These are phyloP conservation scores for Aradophagus sp. DNA, from an alignment of 1,140 invertebrate genomes.

Conservation along the genomic window DNA sequence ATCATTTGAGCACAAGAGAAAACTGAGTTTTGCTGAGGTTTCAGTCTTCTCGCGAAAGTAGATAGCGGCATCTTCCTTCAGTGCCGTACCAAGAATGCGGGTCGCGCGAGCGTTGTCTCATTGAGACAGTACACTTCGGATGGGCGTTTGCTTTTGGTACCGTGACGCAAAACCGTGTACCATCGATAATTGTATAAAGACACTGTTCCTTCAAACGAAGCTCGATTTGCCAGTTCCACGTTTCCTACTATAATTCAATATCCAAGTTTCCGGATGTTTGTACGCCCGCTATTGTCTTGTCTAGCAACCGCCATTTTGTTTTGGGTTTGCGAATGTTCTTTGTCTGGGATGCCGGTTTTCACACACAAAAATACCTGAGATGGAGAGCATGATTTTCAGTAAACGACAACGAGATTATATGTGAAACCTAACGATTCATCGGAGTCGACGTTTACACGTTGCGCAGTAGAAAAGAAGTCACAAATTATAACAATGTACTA, in stretches of 20 bases:
- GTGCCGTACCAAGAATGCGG: slow-evolving; percentile 37
- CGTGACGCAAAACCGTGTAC: slow-evolving; percentile 11
- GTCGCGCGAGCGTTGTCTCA: slow-evolving; percentile 18
- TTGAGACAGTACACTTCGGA: slow-evolving; percentile 13
- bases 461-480: too few relatives aligned
- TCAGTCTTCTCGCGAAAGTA: slow-evolving; percentile 44
- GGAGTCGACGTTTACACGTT: too few relatives aligned
- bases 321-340: slow-evolving; percentile 3
- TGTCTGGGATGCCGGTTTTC: too few relatives aligned
- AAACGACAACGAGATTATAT: too few relatives aligned
- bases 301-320: slow-evolving; percentile 15
- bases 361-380: too few relatives aligned
- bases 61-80: slow-evolving; percentile 33
- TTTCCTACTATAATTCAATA: slow-evolving; percentile 35
- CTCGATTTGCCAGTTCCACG: slow-evolving; percentile 42
- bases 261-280: slow-evolving; percentile 26
- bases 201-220: slow-evolving; percentile 39
- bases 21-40: slow-evolving; percentile 24
- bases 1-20: too few relatives aligned
- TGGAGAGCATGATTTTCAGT: too few relatives aligned
- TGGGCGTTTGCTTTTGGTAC: slow-evolving; percentile 9
- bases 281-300: slow-evolving; percentile 12
- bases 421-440: too few relatives aligned
- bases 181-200: slow-evolving; percentile 16
- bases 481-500: too few relatives aligned